phyloP scores from a whole-genome alignment of 2,888 invertebrate genomes.

The Philaethria dido region DNA sequence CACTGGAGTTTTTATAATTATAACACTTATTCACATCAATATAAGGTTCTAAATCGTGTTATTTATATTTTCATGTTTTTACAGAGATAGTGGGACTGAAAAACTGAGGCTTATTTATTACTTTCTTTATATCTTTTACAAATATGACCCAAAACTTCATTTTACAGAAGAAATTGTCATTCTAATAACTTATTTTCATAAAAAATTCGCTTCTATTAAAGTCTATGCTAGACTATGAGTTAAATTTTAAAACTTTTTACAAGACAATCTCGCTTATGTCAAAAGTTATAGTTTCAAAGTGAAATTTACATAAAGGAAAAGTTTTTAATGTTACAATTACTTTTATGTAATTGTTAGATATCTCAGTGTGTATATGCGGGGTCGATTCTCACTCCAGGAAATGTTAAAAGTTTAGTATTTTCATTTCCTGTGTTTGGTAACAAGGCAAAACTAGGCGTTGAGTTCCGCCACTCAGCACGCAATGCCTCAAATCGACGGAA shows the following conservation, averaged over 20 bases:
- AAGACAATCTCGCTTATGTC: constrained; percentile 14
- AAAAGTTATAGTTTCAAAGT: constrained; percentile 7
- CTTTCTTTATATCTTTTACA: not conserved
- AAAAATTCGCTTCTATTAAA: not conserved
- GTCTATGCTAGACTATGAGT: not conserved
- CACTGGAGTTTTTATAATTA: not conserved
- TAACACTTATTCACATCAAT: not conserved
- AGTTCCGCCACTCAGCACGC: too few relatives aligned
- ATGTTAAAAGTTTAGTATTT: too few relatives aligned
- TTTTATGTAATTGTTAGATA: not conserved
- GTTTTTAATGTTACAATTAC: constrained; percentile 1
- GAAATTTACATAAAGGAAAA: not conserved
- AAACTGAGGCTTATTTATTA: not conserved
- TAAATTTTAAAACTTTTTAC: constrained; percentile 12
- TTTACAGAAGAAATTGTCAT: not conserved
- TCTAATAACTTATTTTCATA: not conserved
- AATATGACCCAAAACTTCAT: too few relatives aligned
- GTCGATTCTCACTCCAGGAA: too few relatives aligned
- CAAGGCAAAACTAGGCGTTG: too few relatives aligned
- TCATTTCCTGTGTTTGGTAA: too few relatives aligned
- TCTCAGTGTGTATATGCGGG: too few relatives aligned
- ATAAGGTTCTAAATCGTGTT: not conserved
- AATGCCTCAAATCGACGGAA: too few relatives aligned
- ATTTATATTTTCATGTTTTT: not conserved
- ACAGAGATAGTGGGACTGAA: not conserved